Base-by-base conservation (phyloP, 2,888 invertebrate genomes). In the Cheilosia pagana region DNA sequence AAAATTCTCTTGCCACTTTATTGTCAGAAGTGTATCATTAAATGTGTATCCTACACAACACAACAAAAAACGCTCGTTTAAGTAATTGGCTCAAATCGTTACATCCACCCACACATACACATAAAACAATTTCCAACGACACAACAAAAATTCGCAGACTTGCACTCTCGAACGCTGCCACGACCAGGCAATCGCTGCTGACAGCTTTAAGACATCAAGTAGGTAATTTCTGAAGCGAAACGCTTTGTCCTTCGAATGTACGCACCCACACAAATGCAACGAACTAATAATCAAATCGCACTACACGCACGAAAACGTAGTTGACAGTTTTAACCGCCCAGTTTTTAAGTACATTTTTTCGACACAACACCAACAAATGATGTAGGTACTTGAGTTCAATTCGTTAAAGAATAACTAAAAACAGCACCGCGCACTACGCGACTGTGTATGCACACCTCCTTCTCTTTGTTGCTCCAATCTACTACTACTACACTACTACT, bases 401-500 rank as follows among this genome's bases (percentile, higher is more conserved):
- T 12, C 12, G 35, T 35, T 35, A 12, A 57, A 65, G 41, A 12
- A 6, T 5, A 2, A 48, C 12, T 8, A 14, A 31, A 63, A 63
- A 14, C 35, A 41, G 21, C 45, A 57, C 39, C 55, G 55, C 62
- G 45, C 53, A 71, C 71, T 57, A 55, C 55, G 31, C 55, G 55
- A 14, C 19, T 62, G 63, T 50, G 62, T 70, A 41, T 71, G 63
- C 71, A 78, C 57, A 65, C 63, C 48, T 59, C 62, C 50, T 71
- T 71, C 72, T 78, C 71, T 78, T 78, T 78, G 72, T 78, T 72
- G 72, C 78, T 78, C 72, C 50, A 59, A 78, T 72, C 72, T 28
- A 57, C 55, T 57, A 72, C 78, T 78, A 72, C 78, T 57, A 78
- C 19, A 72, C 50, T 63, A 78, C 45, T 71, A 57, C 55, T 21